A percentile compares a stretch with the other conserved stretches of the same genome.
Conservation (phyloP, 2,888 invertebrate genomes). For the Andrena chrysosceles region DNA sequence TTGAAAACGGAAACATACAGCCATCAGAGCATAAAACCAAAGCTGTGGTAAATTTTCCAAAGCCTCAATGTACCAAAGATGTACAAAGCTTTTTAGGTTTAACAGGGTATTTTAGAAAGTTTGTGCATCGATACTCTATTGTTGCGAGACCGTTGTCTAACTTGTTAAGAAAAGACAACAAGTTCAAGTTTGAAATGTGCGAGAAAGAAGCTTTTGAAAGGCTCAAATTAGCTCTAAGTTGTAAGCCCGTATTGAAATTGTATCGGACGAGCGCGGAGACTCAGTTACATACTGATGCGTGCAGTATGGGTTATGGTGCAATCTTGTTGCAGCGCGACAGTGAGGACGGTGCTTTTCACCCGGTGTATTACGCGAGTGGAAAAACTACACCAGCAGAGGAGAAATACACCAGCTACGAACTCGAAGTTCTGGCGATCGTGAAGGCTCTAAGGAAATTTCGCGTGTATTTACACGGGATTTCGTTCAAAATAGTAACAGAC, state of each 20-base stretch:
- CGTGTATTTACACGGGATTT: no score
- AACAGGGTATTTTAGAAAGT: conserved; percentile 28
- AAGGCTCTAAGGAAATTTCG: no score
- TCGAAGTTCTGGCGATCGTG: no score
- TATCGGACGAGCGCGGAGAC: conserved; percentile 50
- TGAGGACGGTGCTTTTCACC: no score
- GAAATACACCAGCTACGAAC: no score
- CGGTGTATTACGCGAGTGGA: no score
- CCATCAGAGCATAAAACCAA: conserved; percentile 6
- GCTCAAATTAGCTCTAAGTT: conserved; percentile 4
- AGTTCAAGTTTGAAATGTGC: background rate
- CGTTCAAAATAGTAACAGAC: no score
- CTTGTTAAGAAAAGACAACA: background rate
- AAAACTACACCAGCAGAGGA: no score
- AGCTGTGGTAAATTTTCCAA: background rate
- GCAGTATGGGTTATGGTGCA: no score
- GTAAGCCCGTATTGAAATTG: conserved; percentile 52
- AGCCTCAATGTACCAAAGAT: background rate
- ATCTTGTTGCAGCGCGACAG: no score
- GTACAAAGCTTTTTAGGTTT: conserved; percentile 6
- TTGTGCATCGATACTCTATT: background rate
- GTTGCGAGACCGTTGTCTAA: conserved; percentile 16
- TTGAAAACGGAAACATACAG: background rate
- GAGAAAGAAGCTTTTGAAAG: background rate
- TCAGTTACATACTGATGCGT: conserved; percentile 32